Conservation (phyloP, 2,888 invertebrate species). For the Calliphora vomitoria region DNA sequence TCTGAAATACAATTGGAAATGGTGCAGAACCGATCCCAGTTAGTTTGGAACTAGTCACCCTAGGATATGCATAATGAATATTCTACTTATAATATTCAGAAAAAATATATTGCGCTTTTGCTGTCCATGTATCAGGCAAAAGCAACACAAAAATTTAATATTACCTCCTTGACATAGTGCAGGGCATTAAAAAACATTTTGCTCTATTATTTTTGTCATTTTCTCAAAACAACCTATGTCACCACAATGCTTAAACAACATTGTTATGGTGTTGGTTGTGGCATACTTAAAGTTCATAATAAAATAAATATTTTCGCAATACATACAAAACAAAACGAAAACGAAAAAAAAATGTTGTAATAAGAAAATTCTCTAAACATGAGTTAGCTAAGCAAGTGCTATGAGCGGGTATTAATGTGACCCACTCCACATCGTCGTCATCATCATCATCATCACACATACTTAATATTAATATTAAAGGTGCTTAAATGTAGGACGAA, state of each 20-base stretch:
- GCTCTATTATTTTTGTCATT: slow-evolving; percentile 24
- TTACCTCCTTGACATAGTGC: not conserved
- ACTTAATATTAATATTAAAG: too few relatives aligned
- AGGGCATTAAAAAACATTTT: slow-evolving; percentile 11
- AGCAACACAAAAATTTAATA: not conserved
- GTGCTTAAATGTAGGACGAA: slow-evolving; percentile 6
- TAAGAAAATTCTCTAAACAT: slow-evolving; percentile 24
- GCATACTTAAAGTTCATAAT: slow-evolving; percentile 56
- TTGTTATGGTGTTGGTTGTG: slow-evolving; percentile 35
- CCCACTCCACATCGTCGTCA: not conserved
- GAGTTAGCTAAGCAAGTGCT: slow-evolving; percentile 17
- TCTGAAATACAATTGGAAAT: too few relatives aligned
- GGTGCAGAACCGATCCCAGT: too few relatives aligned
- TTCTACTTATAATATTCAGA: too few relatives aligned
- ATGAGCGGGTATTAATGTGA: slow-evolving; percentile 5
- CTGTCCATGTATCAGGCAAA: not conserved
- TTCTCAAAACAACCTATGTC: slow-evolving; percentile 47
- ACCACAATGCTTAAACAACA: slow-evolving; percentile 31
- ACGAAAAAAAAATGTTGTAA: slow-evolving; percentile 3
- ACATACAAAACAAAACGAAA: not conserved
- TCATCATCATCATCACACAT: not conserved
- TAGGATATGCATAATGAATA: too few relatives aligned
- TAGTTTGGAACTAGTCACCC: too few relatives aligned
- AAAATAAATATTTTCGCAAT: slow-evolving; percentile 43
- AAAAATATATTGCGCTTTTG: too few relatives aligned